A percentile compares a stretch with the other conserved stretches of the same genome.
These are phyloP conservation scores for Athrips mouffetella DNA, from an alignment of 2,888 invertebrate species.

Conservation along the genomic window DNA sequence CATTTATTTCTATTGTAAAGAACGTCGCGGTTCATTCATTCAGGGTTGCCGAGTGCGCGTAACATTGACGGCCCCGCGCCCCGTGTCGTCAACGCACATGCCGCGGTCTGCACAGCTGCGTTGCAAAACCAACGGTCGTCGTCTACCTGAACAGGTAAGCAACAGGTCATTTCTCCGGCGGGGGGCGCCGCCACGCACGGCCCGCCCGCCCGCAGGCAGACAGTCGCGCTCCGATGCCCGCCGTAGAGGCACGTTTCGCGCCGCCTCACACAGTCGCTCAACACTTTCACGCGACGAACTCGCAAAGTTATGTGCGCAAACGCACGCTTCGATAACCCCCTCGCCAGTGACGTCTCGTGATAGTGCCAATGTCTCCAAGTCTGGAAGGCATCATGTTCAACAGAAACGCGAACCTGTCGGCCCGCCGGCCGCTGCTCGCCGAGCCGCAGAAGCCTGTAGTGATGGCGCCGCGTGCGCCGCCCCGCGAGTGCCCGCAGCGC, in stretches of 20 bases:
- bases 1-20: too few relatives aligned
- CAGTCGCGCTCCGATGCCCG: constrained; percentile 52
- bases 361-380: constrained; percentile 74
- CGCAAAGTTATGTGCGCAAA: constrained; percentile 68
- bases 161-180: constrained; percentile 72
- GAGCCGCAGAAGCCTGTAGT: constrained; percentile 70
- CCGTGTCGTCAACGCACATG: constrained; percentile 44
- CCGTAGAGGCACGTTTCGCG: constrained; percentile 17
- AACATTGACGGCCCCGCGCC: too few relatives aligned
- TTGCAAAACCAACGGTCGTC: constrained; percentile 60
- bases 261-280: constrained; percentile 22
- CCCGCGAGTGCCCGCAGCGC: constrained; percentile 61
- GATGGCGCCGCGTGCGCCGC: constrained; percentile 66
- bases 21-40: constrained; percentile 52
- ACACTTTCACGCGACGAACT: constrained; percentile 43
- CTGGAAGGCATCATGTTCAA: constrained; percentile 75
- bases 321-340: constrained; percentile 54
- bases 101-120: constrained; percentile 68
- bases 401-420: constrained; percentile 70
- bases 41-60: constrained; percentile 33
- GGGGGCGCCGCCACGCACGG: constrained; percentile 54
- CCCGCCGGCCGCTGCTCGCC: constrained; percentile 70
- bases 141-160: constrained; percentile 75
- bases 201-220: constrained; percentile 22
- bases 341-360: constrained; percentile 52